Conservation (phyloP, 2,888 invertebrate genomes). For the Hofmannophila pseudospretella region DNA sequence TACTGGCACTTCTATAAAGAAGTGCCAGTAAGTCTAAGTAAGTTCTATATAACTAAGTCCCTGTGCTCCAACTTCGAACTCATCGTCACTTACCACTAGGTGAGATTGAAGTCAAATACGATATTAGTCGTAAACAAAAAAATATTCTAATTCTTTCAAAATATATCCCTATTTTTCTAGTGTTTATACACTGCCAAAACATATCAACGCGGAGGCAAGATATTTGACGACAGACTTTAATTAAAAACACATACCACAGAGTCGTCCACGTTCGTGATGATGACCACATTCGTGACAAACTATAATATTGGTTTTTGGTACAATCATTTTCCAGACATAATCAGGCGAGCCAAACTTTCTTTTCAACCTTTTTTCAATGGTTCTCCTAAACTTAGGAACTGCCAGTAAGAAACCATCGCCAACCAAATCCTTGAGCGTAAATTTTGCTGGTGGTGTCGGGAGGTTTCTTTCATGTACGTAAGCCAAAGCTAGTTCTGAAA, state of each 20-base stretch:
- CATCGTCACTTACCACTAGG: no score
- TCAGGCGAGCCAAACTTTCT: constrained; percentile 85
- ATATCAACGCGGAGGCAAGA: no score
- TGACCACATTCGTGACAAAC: constrained; percentile 91
- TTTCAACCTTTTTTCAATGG: constrained; percentile 84
- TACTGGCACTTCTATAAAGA: no score
- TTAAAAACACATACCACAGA: constrained; percentile 92
- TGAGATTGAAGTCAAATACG: no score
- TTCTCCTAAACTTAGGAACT: constrained; percentile 87
- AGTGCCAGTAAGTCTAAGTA: no score
- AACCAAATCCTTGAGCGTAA: constrained; percentile 80
- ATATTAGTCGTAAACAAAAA: no score
- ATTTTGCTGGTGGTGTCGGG: constrained; percentile 32
- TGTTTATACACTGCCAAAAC: no score
- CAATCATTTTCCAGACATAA: constrained; percentile 82
- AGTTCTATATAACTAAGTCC: no score
- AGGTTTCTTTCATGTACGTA: constrained; percentile 38
- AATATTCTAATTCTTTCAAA: no score
- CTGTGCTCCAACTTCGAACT: no score
- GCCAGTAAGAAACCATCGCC: constrained; percentile 88
- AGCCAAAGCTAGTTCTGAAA: constrained; percentile 56
- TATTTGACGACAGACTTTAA: no score
- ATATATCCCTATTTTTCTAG: no score
- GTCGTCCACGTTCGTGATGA: constrained; percentile 85
- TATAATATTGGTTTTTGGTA: constrained; percentile 84